Evolutionary conservation across 2,797 vertebrate genomes (phyloP).

Genomic region (Brotogeris chrysoptera): DNA sequence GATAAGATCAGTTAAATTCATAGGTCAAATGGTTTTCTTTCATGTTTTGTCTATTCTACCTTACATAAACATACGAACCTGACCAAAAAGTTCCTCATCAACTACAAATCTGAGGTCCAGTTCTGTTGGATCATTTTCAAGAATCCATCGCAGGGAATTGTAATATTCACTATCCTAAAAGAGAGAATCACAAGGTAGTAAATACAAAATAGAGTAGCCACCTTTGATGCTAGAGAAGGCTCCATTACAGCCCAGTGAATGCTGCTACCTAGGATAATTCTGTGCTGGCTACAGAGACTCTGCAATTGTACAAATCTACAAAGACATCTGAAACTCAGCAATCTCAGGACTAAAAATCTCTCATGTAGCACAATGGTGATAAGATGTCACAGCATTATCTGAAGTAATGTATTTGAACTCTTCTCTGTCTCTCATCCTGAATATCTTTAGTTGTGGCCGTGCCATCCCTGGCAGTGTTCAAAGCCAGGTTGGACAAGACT

Average conservation of each 20-base stretch:
- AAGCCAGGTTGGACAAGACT: background rate
- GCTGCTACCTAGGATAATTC: background rate
- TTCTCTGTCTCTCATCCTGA: background rate
- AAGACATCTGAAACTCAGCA: background rate
- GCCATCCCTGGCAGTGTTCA: too few relatives aligned
- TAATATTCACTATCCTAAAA: constrained; percentile 94
- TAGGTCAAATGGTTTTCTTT: background rate
- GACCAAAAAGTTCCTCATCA: constrained; percentile 96
- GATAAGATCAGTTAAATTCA: background rate
- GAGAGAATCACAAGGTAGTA: background rate
- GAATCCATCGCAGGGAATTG: constrained; percentile 95
- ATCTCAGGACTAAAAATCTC: background rate
- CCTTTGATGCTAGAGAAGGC: background rate
- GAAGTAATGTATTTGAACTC: background rate
- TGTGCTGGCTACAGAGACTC: background rate
- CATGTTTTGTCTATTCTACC: background rate
- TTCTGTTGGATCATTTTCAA: constrained; percentile 94
- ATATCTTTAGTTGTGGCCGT: background rate
- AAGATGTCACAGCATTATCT: background rate
- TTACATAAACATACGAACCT: constrained; percentile 78
- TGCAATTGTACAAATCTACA: background rate
- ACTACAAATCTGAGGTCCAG: constrained; percentile 93
- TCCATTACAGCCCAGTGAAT: background rate
- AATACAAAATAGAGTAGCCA: background rate
- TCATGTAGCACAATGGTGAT: background rate